Evolutionary conservation across 2,113 vertebrate genomes (phyloP).

Genomic region (Thinocorus orbignyianus): DNA sequence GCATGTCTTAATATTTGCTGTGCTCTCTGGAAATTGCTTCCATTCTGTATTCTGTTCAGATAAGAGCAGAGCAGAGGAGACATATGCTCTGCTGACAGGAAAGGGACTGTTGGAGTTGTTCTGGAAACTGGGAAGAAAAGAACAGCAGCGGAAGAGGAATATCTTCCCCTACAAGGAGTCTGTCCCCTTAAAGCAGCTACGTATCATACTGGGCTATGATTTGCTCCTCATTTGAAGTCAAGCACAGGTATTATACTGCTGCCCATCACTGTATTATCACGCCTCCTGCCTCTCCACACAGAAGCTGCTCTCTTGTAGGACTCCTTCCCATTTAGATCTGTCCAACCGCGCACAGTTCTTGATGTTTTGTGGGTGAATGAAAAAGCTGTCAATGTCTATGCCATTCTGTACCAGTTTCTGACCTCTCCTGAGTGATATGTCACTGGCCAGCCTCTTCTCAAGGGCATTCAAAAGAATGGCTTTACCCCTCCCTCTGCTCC

Average conservation of each 20-base stretch:
- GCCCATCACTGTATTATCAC: background rate
- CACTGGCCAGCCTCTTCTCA: background rate
- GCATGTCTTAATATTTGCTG: slow-evolving; percentile 34
- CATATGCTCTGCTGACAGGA: slow-evolving; percentile 48
- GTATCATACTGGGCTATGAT: background rate
- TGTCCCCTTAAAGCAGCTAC: background rate
- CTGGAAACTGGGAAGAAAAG: background rate
- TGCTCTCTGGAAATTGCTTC: slow-evolving; percentile 47
- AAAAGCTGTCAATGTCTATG: background rate
- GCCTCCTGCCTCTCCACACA: background rate
- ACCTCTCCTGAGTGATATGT: background rate
- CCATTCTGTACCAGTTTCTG: background rate
- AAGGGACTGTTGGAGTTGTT: slow-evolving; percentile 1
- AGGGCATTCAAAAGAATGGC: background rate
- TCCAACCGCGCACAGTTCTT: background rate
- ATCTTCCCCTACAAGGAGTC: background rate
- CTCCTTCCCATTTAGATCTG: background rate
- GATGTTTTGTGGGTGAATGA: background rate
- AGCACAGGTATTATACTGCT: background rate
- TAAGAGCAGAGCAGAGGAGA: slow-evolving; percentile 38
- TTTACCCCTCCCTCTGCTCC: background rate
- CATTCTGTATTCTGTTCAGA: slow-evolving; percentile 35
- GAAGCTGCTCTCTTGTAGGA: background rate
- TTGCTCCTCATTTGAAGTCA: background rate
- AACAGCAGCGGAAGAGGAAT: slow-evolving; percentile 10